Evolutionary conservation across 2,797 vertebrate species (phyloP).

Genomic region (Eidolon dupreanum): DNA sequence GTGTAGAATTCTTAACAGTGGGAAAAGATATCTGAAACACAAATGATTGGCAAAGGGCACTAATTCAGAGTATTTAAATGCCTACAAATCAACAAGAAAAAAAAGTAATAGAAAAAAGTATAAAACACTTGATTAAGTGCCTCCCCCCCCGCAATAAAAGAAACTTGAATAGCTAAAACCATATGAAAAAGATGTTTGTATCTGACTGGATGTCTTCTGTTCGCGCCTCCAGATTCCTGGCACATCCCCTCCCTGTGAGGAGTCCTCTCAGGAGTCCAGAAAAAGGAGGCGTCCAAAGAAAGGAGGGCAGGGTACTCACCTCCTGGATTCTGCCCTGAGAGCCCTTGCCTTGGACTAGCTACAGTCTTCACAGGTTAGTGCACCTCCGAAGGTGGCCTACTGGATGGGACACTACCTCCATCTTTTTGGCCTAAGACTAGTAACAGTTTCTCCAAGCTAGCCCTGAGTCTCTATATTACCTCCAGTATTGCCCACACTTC

Average conservation of each 20-base stretch:
- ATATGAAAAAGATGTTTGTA: neutral
- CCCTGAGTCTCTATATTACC: neutral
- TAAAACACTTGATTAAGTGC: neutral
- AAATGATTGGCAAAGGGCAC: neutral
- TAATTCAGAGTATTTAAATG: slow-evolving; percentile 24
- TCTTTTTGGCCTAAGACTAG: neutral
- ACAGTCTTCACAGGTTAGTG: neutral
- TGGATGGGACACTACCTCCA: neutral
- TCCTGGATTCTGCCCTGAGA: neutral
- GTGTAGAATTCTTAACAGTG: too few relatives aligned
- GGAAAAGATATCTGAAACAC: neutral
- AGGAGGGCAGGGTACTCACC: neutral
- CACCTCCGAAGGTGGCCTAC: neutral
- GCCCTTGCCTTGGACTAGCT: neutral
- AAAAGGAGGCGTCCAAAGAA: neutral
- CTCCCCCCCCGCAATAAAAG: neutral
- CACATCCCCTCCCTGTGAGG: neutral
- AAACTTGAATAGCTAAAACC: neutral
- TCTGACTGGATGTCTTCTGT: neutral
- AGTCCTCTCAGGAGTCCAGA: neutral
- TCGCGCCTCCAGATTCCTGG: neutral
- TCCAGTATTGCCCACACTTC: neutral
- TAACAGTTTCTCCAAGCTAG: neutral
- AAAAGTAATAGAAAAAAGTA: neutral
- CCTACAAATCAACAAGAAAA: neutral